These are phyloP conservation scores for Calidris pugnax DNA, from an alignment of 2,113 vertebrate species.

Conservation along the genomic window DNA sequence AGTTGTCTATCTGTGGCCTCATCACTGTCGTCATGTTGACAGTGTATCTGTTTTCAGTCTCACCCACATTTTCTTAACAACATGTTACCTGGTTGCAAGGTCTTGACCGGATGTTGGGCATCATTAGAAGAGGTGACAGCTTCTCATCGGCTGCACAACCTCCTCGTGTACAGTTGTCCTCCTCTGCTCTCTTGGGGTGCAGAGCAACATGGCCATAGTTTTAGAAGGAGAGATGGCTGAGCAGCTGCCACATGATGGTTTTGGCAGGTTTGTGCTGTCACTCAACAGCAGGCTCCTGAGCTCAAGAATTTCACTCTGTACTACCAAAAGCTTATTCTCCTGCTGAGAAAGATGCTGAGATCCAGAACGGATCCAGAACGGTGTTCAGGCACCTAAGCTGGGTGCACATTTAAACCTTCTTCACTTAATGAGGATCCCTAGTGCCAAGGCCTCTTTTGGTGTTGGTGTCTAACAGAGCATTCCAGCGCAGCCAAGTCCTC, in stretches of 20 bases:
- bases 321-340: not conserved
- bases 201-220: not conserved
- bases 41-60: conserved; percentile 31
- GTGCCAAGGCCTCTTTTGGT: not conserved
- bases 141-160: not conserved
- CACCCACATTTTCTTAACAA: conserved; percentile 40
- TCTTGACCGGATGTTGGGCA: conserved; percentile 39
- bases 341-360: not conserved
- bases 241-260: not conserved
- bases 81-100: conserved; percentile 56
- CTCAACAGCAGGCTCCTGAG: accelerated
- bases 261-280: not conserved
- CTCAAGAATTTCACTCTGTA: accelerated
- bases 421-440: not conserved
- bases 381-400: not conserved
- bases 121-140: conserved; percentile 28
- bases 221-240: not conserved
- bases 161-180: not conserved
- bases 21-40: not conserved
- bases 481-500: not conserved
- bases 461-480: not conserved
- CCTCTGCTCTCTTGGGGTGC: not conserved
- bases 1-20: not conserved
- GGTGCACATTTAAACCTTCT: not conserved
- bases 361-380: not conserved